phyloP scores from a whole-genome alignment of 92 coral and sea anemone species.

The Umimayanthus chanpuru region DNA sequence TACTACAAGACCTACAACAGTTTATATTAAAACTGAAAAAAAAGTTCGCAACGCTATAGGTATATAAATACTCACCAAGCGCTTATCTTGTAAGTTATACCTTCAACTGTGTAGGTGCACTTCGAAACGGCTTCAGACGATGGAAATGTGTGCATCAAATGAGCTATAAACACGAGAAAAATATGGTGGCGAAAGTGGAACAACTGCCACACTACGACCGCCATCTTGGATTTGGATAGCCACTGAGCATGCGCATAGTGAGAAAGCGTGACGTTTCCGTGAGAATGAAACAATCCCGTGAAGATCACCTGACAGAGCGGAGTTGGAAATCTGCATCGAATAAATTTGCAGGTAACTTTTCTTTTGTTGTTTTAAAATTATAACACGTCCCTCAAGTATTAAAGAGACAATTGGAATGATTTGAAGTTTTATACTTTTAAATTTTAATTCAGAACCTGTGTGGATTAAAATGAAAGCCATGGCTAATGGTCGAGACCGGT shows the following conservation, averaged over 20 bases:
- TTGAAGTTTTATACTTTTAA: no score
- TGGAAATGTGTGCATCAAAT: constrained; percentile 17
- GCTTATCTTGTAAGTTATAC: constrained; percentile 47
- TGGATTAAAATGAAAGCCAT: no score
- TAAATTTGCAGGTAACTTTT: constrained; percentile 9
- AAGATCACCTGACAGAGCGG: constrained; percentile 41
- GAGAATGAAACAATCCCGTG: constrained; percentile 50
- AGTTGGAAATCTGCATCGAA: not conserved
- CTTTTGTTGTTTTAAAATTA: not conserved
- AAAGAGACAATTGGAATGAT: not conserved
- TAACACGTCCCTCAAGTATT: not conserved
- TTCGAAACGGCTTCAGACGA: constrained; percentile 45
- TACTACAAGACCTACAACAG: no score
- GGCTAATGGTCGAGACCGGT: no score
- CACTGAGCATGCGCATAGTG: constrained; percentile 56
- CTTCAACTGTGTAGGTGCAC: constrained; percentile 52
- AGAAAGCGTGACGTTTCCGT: constrained; percentile 44
- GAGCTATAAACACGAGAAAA: constrained; percentile 16
- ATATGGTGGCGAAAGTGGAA: constrained; percentile 18
- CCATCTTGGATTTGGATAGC: constrained; percentile 71
- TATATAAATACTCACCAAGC: constrained; percentile 51
- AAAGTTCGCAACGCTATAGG: not conserved
- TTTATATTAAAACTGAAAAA: no score
- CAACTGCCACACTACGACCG: constrained; percentile 57
- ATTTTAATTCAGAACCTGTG: not conserved